Evolutionary conservation across 2,888 invertebrate genomes (phyloP).

Genomic region (Eupithecia insigniata): DNA sequence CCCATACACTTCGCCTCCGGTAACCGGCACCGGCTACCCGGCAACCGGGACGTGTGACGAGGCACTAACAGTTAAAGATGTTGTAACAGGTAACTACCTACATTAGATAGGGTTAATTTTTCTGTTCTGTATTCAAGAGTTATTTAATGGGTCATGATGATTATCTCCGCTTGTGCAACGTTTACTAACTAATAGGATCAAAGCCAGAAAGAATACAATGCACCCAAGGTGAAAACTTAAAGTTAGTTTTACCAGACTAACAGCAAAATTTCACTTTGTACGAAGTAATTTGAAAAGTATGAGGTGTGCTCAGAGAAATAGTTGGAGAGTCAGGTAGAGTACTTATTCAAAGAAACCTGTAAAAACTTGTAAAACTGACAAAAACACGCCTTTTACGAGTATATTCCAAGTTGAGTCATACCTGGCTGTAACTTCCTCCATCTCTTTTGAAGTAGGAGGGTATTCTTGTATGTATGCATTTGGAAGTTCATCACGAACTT

Average conservation of each 20-base stretch:
- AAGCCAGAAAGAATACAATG: not conserved
- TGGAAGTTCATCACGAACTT: not conserved
- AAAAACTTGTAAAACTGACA: conserved; percentile 45
- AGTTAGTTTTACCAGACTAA: not conserved
- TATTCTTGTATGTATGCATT: conserved; percentile 9
- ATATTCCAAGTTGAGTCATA: conserved; percentile 33
- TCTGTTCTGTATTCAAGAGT: not conserved
- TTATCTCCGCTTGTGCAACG: not conserved
- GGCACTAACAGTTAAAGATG: too few relatives aligned
- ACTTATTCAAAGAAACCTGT: conserved; percentile 38
- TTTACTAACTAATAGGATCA: not conserved
- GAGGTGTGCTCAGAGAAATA: conserved; percentile 73
- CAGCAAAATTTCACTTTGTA: not conserved
- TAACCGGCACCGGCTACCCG: too few relatives aligned
- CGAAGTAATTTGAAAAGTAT: conserved; percentile 74
- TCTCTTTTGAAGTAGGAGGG: conserved; percentile 16
- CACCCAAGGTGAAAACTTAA: not conserved
- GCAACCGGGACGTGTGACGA: too few relatives aligned
- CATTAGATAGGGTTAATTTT: not conserved
- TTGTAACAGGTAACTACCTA: too few relatives aligned
- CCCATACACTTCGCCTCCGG: too few relatives aligned
- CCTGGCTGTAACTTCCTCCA: conserved; percentile 22
- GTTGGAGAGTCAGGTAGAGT: conserved; percentile 58
- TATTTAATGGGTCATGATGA: not conserved
- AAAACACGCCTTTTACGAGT: conserved; percentile 41